phyloP scores from a whole-genome alignment of 2,113 vertebrate species.

The Actinemys pallida region DNA sequence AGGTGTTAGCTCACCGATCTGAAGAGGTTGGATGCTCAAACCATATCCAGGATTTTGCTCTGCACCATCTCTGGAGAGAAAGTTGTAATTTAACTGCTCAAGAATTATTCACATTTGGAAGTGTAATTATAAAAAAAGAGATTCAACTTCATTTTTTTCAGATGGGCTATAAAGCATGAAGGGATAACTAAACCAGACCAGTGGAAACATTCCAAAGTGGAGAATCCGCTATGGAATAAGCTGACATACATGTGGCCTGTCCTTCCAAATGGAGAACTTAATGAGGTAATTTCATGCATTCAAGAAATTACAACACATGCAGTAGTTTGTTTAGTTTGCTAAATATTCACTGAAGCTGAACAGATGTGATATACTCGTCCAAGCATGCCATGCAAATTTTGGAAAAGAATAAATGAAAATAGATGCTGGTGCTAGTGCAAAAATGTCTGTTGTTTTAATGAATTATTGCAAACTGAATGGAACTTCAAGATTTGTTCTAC shows the following conservation, averaged over 20 bases:
- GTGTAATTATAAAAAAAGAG: not conserved
- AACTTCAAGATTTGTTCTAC: not conserved
- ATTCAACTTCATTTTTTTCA: not conserved
- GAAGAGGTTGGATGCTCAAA: not conserved
- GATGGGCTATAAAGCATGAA: conserved; percentile 61
- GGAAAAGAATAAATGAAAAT: not conserved
- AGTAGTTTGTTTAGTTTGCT: not conserved
- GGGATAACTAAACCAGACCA: conserved; percentile 44
- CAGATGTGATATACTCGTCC: not conserved
- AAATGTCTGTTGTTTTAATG: not conserved
- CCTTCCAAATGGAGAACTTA: conserved; percentile 43
- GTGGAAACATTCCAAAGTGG: conserved; percentile 52
- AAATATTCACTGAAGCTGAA: not conserved
- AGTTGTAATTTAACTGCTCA: not conserved
- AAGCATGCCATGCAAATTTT: not conserved
- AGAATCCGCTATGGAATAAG: conserved; percentile 69
- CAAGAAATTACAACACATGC: not conserved
- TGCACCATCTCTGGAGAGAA: not conserved
- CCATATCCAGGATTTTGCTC: not conserved
- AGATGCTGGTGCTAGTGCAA: not conserved
- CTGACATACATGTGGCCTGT: conserved; percentile 42
- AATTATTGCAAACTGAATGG: not conserved
- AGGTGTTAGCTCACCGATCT: not conserved
- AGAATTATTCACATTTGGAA: not conserved
- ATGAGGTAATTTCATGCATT: not conserved